Base-by-base conservation (phyloP, 2,113 vertebrate genomes). In the Lathamus discolor region DNA sequence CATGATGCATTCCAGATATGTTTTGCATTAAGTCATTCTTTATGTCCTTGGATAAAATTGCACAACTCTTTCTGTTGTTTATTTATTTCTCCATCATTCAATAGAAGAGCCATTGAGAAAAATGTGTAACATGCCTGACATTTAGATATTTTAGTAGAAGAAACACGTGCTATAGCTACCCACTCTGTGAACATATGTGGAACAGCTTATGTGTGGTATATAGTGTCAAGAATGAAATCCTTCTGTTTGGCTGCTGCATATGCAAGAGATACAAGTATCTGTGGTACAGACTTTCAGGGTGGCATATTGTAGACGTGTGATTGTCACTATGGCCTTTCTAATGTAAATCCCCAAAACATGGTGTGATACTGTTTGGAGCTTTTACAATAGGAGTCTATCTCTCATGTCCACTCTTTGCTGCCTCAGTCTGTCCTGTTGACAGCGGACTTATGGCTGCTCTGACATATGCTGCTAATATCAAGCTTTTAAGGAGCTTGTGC, bases 171-270 rank as follows among this genome's bases (percentile, higher is more conserved):
- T 95, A 4, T 23, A 90, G 11, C 48, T 88, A 63, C 69, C 64
- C 84, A 66, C 52, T 54, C 82, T 86, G 59, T 10, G 57, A 95
- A 90, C 94, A 95, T 96, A 95, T 96, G 95, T 77, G 62, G 48
- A 96, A 25, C 90, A 92, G 83, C 79, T 76, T 95, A 93, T 88
- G 66, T 94, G 88, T 63, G 64, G 57, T 76, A 78, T 89, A n/a
- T 10, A 90, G 77, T 82, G 92, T 95, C 91, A 96, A 62, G 80
- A 93, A 94, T 79, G 3, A 95, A 91, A 88, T 92, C 24, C 37
- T 52, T 66, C 67, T 25, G 84, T 94, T 91, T 80, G 37, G 61
- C 78, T 96, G 29, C 49, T 95, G 74, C 86, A 91, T 90, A 95
- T 86, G 85, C 37, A 95, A 79, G 62, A 83, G 64, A 68, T 54